These are phyloP conservation scores for Harpalus rufipes DNA, from an alignment of 2,888 invertebrate species.

Conservation along the genomic window DNA sequence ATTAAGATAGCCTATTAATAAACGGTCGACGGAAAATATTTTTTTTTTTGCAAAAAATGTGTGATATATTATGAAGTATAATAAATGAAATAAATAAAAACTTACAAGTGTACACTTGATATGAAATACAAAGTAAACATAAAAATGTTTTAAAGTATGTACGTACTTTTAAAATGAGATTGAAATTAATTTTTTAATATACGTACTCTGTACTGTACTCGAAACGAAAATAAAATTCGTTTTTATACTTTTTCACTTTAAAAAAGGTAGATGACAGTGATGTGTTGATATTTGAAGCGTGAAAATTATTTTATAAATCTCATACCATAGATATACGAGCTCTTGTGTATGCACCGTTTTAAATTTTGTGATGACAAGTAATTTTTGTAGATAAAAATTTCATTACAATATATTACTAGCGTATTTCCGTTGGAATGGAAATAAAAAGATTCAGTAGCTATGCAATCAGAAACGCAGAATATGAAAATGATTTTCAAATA, in stretches of 20 bases:
- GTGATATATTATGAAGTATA: not conserved
- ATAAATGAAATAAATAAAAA: not conserved
- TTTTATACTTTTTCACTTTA: conserved; percentile 30
- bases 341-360: not conserved
- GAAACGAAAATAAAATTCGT: conserved; percentile 1
- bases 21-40: too few relatives aligned
- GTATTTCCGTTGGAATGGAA: not conserved
- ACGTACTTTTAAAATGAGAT: not conserved
- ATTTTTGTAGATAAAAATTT: conserved; percentile 22
- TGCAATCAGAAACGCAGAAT: conserved; percentile 9
- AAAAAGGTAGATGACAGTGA: conserved; percentile 4
- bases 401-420: conserved; percentile 21
- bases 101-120: not conserved
- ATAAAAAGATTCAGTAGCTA: not conserved
- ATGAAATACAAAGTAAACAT: not conserved
- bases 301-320: not conserved
- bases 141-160: conserved; percentile 1
- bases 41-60: too few relatives aligned
- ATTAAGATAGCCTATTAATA: too few relatives aligned
- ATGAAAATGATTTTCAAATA: conserved; percentile 33
- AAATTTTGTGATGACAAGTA: conserved; percentile 23
- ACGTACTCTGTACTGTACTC: too few relatives aligned
- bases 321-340: not conserved
- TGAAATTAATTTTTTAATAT: conserved; percentile 36
- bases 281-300: conserved; percentile 15